Conservation (phyloP, 2,797 vertebrate species). For the Hydrolagus colliei region DNA sequence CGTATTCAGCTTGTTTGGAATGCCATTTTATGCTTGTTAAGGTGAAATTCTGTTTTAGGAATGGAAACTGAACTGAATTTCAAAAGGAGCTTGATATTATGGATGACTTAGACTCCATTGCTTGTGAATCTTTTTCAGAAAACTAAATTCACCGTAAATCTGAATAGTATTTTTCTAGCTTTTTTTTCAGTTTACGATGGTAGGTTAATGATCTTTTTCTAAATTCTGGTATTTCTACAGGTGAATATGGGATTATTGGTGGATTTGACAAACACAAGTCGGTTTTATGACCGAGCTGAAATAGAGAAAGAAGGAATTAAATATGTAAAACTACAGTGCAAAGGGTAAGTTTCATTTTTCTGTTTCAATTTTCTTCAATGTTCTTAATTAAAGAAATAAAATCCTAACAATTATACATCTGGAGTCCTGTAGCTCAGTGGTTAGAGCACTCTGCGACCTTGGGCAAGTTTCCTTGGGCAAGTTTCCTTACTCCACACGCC, state of each 20-base stretch:
- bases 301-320: slow-evolving; percentile 91
- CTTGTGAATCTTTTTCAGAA: neutral
- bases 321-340: slow-evolving; percentile 89
- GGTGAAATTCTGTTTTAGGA: no score
- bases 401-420: neutral
- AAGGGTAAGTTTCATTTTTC: slow-evolving; percentile 68
- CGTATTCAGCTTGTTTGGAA: no score
- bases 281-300: slow-evolving; percentile 87
- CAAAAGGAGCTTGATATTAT: no score
- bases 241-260: slow-evolving; percentile 94
- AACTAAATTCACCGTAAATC: neutral
- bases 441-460: no score
- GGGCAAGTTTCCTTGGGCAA: no score
- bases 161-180: neutral
- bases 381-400: slow-evolving; percentile 12
- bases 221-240: slow-evolving; percentile 47
- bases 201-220: slow-evolving; percentile 19
- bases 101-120: neutral
- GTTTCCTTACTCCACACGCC: no score
- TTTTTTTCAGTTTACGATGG: slow-evolving; percentile 26
- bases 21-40: no score
- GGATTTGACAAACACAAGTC: slow-evolving; percentile 90
- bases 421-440: no score
- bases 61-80: no score
- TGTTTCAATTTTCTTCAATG: neutral